Percentiles rank a stretch among this genome's conserved stretches.
phyloP scores from a whole-genome alignment of 2,113 vertebrate genomes.

The Halichoerus grypus region DNA sequence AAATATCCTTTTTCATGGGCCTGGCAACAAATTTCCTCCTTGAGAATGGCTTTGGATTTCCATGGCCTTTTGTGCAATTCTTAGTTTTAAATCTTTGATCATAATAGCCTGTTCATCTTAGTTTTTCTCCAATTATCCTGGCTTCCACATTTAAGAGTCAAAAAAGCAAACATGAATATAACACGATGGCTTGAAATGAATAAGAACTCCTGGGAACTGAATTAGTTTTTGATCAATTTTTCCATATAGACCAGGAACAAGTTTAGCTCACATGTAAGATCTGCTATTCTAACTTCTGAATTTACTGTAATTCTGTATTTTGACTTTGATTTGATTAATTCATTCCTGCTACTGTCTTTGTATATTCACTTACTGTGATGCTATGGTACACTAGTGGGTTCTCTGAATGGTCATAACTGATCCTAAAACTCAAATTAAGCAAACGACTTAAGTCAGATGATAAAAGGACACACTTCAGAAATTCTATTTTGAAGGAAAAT shows the following conservation, averaged over 20 bases:
- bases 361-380: not conserved
- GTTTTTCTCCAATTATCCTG: not conserved
- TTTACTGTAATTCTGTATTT: not conserved
- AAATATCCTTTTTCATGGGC: not conserved
- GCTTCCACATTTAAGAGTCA: not conserved
- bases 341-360: not conserved
- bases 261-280: not conserved
- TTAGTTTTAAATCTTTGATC: constrained; percentile 8
- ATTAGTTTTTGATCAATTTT: not conserved
- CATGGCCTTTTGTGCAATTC: not conserved
- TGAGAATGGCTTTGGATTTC: not conserved
- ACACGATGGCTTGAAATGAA: not conserved
- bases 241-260: not conserved
- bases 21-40: not conserved
- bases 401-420: not conserved
- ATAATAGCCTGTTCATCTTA: not conserved
- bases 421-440: not conserved
- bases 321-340: not conserved
- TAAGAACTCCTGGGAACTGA: not conserved
- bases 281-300: not conserved
- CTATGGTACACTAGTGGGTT: not conserved
- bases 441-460: not conserved
- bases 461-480: not conserved
- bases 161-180: not conserved
- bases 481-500: not conserved